Evolutionary conservation across 2,888 invertebrate species (phyloP).

Genomic region (Coleophora flavipennella): DNA sequence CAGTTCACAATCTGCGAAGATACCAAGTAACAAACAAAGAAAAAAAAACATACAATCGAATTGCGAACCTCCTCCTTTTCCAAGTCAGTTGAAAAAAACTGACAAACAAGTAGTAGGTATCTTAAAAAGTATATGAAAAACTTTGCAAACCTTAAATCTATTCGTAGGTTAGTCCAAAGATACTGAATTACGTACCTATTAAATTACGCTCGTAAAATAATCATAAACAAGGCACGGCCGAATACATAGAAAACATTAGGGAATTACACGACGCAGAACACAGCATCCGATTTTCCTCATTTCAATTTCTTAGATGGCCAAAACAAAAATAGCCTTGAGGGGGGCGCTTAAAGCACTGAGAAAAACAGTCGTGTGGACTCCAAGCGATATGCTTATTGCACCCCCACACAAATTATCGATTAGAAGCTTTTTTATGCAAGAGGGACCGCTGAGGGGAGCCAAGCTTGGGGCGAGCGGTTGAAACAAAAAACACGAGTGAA

Average conservation of each 20-base stretch:
- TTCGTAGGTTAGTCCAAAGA: no score
- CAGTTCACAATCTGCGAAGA: no score
- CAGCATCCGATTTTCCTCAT: slow-evolving; percentile 34
- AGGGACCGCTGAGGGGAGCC: slow-evolving; percentile 64
- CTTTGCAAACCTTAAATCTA: no score
- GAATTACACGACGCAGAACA: slow-evolving; percentile 10
- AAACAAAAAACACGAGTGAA: slow-evolving; percentile 71
- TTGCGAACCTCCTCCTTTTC: no score
- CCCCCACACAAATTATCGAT: slow-evolving; percentile 74
- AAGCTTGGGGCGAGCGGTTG: slow-evolving; percentile 63
- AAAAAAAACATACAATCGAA: no score
- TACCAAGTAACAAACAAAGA: no score
- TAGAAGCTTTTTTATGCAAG: slow-evolving; percentile 74
- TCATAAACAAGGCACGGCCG: neutral
- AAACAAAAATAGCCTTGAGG: slow-evolving; percentile 63
- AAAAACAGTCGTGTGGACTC: slow-evolving; percentile 61
- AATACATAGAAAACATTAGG: slow-evolving; percentile 3
- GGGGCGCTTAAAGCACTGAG: slow-evolving; percentile 65
- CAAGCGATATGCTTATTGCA: slow-evolving; percentile 72
- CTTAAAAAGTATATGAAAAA: no score
- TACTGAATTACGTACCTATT: neutral
- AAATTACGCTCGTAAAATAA: neutral
- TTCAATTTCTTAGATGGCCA: slow-evolving; percentile 54
- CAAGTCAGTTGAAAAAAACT: no score
- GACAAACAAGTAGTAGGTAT: no score